A percentile compares a stretch with the other conserved stretches of the same genome.
phyloP scores from a whole-genome alignment of 2,888 invertebrate species.

The Sarcophaga rosellei region DNA sequence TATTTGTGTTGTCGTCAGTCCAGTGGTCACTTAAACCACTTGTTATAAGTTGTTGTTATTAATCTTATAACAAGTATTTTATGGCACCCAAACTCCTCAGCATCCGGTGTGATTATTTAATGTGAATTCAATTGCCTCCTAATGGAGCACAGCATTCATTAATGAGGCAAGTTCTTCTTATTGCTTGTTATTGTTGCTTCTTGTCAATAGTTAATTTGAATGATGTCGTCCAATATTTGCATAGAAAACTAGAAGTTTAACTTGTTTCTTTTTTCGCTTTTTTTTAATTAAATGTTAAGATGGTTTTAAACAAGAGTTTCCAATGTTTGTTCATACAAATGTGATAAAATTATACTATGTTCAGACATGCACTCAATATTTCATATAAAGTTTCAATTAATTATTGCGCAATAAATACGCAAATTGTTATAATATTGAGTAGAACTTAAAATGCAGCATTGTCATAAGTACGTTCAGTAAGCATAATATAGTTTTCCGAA shows the following conservation, averaged over 20 bases:
- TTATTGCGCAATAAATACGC: too few species aligned
- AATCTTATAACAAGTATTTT: conserved; percentile 61
- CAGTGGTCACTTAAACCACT: conserved; percentile 26
- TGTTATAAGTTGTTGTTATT: conserved; percentile 58
- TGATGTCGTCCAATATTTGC: conserved; percentile 30
- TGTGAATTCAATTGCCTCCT: conserved; percentile 61
- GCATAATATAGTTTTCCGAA: too few species aligned
- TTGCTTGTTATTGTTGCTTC: conserved; percentile 10
- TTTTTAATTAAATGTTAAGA: too few species aligned
- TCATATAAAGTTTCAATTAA: too few species aligned
- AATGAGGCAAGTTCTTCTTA: conserved; percentile 22
- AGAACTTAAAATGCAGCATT: too few species aligned
- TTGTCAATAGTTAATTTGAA: conserved; percentile 35
- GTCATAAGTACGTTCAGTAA: too few species aligned
- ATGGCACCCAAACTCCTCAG: conserved; percentile 59
- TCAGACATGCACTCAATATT: too few species aligned
- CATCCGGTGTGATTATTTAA: conserved; percentile 67
- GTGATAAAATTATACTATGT: too few species aligned
- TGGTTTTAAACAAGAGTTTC: too few species aligned
- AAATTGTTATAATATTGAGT: too few species aligned
- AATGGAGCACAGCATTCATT: conserved; percentile 55
- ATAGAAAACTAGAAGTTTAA: conserved; percentile 11
- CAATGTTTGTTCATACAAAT: too few species aligned
- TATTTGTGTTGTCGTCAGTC: conserved; percentile 41
- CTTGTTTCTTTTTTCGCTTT: too few species aligned